Evolutionary conservation across 2,888 invertebrate species (phyloP).

Genomic region (Lumbricus terrestris): DNA sequence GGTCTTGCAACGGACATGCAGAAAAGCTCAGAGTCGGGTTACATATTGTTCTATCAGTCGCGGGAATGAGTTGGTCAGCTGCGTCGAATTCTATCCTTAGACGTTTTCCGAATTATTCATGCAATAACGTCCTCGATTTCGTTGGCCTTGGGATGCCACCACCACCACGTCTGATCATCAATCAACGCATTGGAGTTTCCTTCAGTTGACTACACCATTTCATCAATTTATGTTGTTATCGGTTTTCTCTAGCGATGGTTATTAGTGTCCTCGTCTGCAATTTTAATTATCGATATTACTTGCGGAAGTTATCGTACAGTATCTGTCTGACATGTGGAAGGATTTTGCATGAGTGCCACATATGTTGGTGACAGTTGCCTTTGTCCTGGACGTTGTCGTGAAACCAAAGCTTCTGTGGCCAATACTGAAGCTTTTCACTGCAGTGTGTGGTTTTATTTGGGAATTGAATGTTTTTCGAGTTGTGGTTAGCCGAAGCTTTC

Average conservation of each 20-base stretch:
- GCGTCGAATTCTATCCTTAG: background rate
- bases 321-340: background rate
- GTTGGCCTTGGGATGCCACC: background rate
- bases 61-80: constrained; percentile 43
- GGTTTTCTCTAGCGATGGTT: background rate
- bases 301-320: too few relatives aligned
- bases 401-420: too few relatives aligned
- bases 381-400: too few relatives aligned
- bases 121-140: background rate
- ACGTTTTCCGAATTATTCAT: background rate
- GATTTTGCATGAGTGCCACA: too few relatives aligned
- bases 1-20: constrained; percentile 95
- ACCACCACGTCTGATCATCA: background rate
- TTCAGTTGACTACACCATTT: background rate
- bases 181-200: background rate
- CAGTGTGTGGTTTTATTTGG: too few relatives aligned
- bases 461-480: too few relatives aligned
- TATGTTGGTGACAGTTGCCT: too few relatives aligned
- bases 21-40: constrained; percentile 98
- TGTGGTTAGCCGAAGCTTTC: too few relatives aligned
- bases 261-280: background rate
- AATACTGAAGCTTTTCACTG: too few relatives aligned
- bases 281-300: background rate
- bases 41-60: constrained; percentile 87
- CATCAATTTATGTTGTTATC: background rate